Conservation (phyloP, 2,888 invertebrate genomes). For the Subacronicta megacephala region DNA sequence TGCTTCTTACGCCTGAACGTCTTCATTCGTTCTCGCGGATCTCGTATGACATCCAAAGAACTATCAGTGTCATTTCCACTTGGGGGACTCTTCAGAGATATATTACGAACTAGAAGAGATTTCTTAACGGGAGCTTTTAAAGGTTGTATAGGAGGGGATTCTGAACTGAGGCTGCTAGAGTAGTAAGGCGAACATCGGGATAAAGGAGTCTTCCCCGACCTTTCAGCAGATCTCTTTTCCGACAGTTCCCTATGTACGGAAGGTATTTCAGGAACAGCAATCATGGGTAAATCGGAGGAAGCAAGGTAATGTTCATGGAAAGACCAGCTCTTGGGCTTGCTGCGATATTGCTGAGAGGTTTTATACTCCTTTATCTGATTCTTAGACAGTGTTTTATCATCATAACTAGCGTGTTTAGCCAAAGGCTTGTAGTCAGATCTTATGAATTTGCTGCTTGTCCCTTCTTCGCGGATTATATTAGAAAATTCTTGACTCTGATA, state of each 20-base stretch:
- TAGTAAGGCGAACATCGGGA: conserved; percentile 93
- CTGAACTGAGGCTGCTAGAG: conserved; percentile 93
- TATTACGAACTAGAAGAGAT: conserved; percentile 89
- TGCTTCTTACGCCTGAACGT: conserved; percentile 92
- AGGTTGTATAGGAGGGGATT: conserved; percentile 92
- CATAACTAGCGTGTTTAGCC: conserved; percentile 91
- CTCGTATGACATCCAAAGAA: conserved; percentile 91
- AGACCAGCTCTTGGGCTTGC: conserved; percentile 91
- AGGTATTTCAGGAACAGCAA: conserved; percentile 88
- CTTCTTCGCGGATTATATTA: conserved; percentile 81
- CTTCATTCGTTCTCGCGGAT: conserved; percentile 91
- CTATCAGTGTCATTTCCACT: conserved; percentile 94
- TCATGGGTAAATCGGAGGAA: conserved; percentile 87
- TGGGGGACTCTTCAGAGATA: conserved; percentile 92
- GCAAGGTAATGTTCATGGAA: conserved; percentile 91
- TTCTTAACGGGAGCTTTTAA: conserved; percentile 91
- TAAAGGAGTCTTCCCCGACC: conserved; percentile 89
- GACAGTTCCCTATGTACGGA: conserved; percentile 83
- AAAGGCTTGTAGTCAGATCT: conserved; percentile 90
- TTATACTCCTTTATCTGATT: conserved; percentile 91
- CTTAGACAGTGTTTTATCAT: conserved; percentile 91
- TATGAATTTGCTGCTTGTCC: conserved; percentile 75
- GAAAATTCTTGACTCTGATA: conserved; percentile 92
- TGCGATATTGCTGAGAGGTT: conserved; percentile 87
- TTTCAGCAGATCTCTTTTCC: conserved; percentile 80